Conservation (phyloP, 1,140 invertebrate genomes). For the Calosoma granatense region DNA sequence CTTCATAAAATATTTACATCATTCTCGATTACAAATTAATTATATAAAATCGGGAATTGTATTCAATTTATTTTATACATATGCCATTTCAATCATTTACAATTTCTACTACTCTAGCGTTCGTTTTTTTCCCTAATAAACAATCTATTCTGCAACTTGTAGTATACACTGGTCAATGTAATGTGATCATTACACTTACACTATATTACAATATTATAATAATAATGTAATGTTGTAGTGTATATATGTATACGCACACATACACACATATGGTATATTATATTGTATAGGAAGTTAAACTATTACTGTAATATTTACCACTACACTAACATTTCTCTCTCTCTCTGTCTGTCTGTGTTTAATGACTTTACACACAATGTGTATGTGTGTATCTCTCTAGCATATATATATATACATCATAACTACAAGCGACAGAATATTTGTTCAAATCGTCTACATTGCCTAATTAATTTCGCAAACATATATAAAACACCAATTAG, state of each 20-base stretch:
- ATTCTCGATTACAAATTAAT: neutral
- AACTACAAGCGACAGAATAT: neutral
- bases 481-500: conserved; percentile 6
- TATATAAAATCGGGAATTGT: conserved; percentile 4
- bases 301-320: too few relatives aligned
- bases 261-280: neutral
- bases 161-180: too few relatives aligned
- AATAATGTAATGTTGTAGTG: neutral
- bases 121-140: conserved; percentile 3
- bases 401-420: neutral
- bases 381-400: too few relatives aligned
- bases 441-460: neutral
- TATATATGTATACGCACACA: neutral
- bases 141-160: conserved; percentile 1
- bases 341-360: too few relatives aligned
- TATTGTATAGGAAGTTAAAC: neutral
- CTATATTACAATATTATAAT: neutral
- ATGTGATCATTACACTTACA: too few relatives aligned
- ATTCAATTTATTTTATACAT: neutral
- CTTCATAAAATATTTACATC: neutral
- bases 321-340: too few relatives aligned
- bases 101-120: conserved; percentile 1
- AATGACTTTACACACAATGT: too few relatives aligned
- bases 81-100: neutral
- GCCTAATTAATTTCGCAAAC: conserved; percentile 4